Conservation (phyloP, 1,140 invertebrate genomes). For the Rhyacophila brunnea region DNA sequence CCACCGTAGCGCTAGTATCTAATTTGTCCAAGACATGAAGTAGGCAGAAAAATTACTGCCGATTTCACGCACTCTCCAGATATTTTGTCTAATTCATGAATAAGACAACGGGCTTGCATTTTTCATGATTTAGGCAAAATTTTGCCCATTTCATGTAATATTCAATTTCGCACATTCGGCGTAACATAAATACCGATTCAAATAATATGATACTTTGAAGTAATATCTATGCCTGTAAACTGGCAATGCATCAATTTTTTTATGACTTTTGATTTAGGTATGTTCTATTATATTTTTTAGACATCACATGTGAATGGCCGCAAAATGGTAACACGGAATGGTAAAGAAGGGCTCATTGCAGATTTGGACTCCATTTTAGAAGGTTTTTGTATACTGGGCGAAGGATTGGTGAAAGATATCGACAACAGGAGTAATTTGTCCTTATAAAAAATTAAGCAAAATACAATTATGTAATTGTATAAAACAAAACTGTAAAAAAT, state of each 20-base stretch:
- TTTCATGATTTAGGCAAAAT: no score
- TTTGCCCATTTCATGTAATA: no score
- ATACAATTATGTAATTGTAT: no score
- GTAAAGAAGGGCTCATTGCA: slow-evolving; percentile 53
- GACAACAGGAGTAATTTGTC: slow-evolving; percentile 28
- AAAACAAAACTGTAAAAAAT: no score
- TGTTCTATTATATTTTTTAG: slow-evolving; percentile 36
- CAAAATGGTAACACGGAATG: slow-evolving; percentile 41
- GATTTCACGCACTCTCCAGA: no score
- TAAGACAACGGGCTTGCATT: no score
- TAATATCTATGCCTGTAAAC: not conserved
- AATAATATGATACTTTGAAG: not conserved
- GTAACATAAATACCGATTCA: not conserved
- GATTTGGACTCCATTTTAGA: slow-evolving; percentile 69
- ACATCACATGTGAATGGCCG: slow-evolving; percentile 43
- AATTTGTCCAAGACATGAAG: no score
- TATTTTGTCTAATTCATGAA: no score
- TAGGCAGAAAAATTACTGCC: no score
- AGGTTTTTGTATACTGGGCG: slow-evolving; percentile 70
- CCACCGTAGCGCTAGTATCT: no score
- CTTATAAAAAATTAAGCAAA: no score
- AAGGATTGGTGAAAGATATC: slow-evolving; percentile 59
- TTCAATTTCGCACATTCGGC: no score
- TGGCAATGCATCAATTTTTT: slow-evolving; percentile 5
- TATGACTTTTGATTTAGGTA: not conserved